Conservation (phyloP, 2,888 invertebrate species). For the Melinaea marsaeus region DNA sequence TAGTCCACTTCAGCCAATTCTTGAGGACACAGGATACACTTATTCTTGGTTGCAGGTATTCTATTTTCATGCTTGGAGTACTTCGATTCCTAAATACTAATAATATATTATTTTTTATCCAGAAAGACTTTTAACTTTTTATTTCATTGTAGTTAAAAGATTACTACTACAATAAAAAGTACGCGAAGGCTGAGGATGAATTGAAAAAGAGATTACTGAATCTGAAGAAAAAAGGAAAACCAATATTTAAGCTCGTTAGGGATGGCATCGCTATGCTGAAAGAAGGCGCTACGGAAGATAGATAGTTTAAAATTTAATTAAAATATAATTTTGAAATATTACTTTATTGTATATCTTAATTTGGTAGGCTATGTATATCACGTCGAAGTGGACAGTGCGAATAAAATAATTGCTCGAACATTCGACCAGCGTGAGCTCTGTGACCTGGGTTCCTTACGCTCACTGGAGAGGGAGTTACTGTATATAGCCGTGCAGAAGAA, state of each 20-base stretch:
- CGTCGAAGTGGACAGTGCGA: conserved; percentile 64
- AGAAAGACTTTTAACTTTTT: too few relatives aligned
- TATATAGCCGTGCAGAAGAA: conserved; percentile 37
- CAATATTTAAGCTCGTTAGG: conserved; percentile 16
- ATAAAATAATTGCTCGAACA: conserved; percentile 54
- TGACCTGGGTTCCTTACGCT: conserved; percentile 60
- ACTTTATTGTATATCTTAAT: conserved; percentile 32
- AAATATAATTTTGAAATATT: too few relatives aligned
- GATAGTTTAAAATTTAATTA: too few relatives aligned
- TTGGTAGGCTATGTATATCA: conserved; percentile 69
- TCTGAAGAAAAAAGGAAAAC: conserved; percentile 44
- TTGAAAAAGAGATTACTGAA: conserved; percentile 53
- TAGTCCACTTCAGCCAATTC: conserved; percentile 51
- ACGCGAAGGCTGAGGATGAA: conserved; percentile 53
- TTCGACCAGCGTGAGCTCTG: conserved; percentile 68
- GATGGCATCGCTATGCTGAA: conserved; percentile 39
- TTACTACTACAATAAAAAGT: conserved; percentile 52
- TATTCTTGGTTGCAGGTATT: too few relatives aligned
- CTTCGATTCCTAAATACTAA: too few relatives aligned
- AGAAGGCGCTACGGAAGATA: conserved; percentile 48
- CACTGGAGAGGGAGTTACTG: conserved; percentile 37
- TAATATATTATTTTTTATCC: too few relatives aligned
- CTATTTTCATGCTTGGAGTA: too few relatives aligned
- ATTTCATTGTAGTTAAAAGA: conserved; percentile 44
- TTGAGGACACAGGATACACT: too few relatives aligned